These are phyloP conservation scores for Conistra vaccinii DNA, from an alignment of 2,888 invertebrate genomes.

Conservation along the genomic window DNA sequence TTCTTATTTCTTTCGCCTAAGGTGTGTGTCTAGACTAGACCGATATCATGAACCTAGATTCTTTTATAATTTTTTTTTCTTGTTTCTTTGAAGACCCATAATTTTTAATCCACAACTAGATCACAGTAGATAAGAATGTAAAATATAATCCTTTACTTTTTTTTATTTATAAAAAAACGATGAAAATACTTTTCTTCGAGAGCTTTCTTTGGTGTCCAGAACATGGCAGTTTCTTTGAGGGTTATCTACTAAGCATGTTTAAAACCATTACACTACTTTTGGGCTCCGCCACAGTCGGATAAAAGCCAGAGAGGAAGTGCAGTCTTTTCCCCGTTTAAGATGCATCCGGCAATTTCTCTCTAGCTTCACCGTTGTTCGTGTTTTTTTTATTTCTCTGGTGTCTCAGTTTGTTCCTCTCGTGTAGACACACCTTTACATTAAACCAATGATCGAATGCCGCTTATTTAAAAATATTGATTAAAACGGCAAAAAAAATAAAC, in stretches of 20 bases:
- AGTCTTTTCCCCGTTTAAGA: background rate
- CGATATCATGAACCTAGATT: background rate
- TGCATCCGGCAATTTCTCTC: background rate
- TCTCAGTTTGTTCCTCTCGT: background rate
- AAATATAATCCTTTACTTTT: no score
- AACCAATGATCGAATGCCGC: constrained; percentile 28
- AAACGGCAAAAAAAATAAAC: constrained; percentile 36
- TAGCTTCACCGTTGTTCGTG: background rate
- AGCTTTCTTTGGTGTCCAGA: no score
- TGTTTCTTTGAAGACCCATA: background rate
- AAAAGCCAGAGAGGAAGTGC: background rate
- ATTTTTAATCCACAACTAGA: no score
- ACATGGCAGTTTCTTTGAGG: background rate
- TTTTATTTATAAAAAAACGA: background rate
- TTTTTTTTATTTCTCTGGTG: background rate
- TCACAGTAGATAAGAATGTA: no score
- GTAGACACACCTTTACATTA: constrained; percentile 8
- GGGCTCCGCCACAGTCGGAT: background rate
- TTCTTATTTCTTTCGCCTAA: constrained; percentile 29
- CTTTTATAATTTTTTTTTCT: background rate
- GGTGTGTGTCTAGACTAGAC: constrained; percentile 20
- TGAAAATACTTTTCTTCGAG: background rate
- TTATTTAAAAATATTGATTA: constrained; percentile 43
- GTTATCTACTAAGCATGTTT: background rate
- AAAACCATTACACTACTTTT: background rate